Evolutionary conservation across 2,113 vertebrate genomes (phyloP).

Genomic region (Apistogramma diplotaenia): DNA sequence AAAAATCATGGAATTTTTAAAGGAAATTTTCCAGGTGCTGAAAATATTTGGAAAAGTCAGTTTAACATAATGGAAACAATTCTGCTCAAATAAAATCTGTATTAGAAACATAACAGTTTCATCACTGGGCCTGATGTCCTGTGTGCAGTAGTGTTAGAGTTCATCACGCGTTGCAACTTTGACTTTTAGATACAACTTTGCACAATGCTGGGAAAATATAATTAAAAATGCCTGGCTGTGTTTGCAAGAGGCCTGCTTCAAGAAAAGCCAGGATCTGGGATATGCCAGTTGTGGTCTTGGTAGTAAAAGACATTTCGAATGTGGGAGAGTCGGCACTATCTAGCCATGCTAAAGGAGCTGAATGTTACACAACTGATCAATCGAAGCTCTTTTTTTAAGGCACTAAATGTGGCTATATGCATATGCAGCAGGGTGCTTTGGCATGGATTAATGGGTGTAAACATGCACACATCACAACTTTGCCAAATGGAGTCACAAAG

Average conservation of each 20-base stretch:
- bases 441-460: neutral
- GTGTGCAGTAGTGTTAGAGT: neutral
- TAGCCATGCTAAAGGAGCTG: too few species aligned
- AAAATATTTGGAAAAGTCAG: neutral
- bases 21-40: neutral
- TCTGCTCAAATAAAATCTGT: neutral
- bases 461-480: neutral
- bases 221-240: neutral
- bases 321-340: too few species aligned
- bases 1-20: too few species aligned
- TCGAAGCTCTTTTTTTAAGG: too few species aligned
- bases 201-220: neutral
- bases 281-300: too few species aligned
- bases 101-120: neutral
- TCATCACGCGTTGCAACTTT: neutral
- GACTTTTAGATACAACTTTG: neutral
- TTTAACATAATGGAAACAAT: neutral
- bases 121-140: neutral
- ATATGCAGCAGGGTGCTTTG: too few species aligned
- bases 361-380: too few species aligned
- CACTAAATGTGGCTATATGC: too few species aligned
- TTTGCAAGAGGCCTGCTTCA: too few species aligned
- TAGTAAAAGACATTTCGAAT: too few species aligned
- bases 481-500: neutral
- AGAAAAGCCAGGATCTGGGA: too few species aligned